Evolutionary conservation across 2,797 vertebrate species (phyloP).

Genomic region (Xiphorhynchus erythropygius): DNA sequence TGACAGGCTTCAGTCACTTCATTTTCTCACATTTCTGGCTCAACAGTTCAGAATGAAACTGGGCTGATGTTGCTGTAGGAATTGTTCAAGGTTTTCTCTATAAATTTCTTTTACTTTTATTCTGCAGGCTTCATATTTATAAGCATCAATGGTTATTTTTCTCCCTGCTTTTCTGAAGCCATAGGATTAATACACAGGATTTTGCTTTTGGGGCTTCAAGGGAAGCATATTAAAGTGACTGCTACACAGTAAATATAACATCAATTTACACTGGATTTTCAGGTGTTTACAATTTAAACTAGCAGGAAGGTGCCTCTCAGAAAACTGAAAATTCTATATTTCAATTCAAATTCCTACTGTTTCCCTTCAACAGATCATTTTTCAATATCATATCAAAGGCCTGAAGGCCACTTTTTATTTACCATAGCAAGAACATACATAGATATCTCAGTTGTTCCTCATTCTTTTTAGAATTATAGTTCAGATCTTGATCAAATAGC

Average conservation of each 20-base stretch:
- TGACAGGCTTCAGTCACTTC: slow-evolving; percentile 67
- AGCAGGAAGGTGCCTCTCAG: neutral
- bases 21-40: slow-evolving; percentile 66
- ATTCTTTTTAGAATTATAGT: neutral
- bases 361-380: neutral
- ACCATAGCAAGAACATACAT: neutral
- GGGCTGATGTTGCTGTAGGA: slow-evolving; percentile 23
- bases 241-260: neutral
- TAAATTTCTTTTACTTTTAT: slow-evolving; percentile 47
- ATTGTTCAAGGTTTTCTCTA: slow-evolving; percentile 61
- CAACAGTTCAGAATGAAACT: slow-evolving; percentile 46
- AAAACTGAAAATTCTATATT: slow-evolving; percentile 4
- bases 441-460: neutral
- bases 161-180: slow-evolving; percentile 13
- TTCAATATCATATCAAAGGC: neutral
- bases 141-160: slow-evolving; percentile 49
- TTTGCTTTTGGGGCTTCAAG: slow-evolving; percentile 47
- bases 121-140: slow-evolving; percentile 44
- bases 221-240: slow-evolving; percentile 26
- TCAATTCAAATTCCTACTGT: neutral
- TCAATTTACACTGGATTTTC: slow-evolving; percentile 13
- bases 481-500: neutral
- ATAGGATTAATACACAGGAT: slow-evolving; percentile 17
- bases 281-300: slow-evolving; percentile 11
- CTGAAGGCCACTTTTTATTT: neutral